These are phyloP conservation scores for Oxycera nigricornis DNA, from an alignment of 2,888 invertebrate species.

Conservation along the genomic window DNA sequence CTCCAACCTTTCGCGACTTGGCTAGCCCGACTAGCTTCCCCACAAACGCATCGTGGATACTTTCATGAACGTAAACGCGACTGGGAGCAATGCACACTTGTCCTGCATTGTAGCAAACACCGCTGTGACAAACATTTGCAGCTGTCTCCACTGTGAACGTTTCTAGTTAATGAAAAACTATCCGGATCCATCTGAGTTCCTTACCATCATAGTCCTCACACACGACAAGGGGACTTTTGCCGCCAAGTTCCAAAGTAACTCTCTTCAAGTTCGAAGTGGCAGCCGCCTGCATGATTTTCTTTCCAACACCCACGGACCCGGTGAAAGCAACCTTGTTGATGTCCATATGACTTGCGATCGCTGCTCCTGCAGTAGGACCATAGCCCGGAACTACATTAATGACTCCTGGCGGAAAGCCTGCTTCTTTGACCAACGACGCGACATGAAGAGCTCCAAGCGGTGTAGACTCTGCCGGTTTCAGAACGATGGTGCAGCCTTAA, in stretches of 20 bases:
- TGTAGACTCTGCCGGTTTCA: constrained; percentile 88
- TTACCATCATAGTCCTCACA: constrained; percentile 81
- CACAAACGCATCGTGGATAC: constrained; percentile 86
- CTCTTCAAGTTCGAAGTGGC: constrained; percentile 81
- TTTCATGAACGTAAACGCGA: constrained; percentile 86
- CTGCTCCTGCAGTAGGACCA: constrained; percentile 78
- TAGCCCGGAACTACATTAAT: constrained; percentile 77
- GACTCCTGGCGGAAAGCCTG: constrained; percentile 82
- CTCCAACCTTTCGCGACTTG: constrained; percentile 75
- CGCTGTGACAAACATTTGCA: constrained; percentile 69
- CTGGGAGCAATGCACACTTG: constrained; percentile 87
- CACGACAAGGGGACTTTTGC: constrained; percentile 86
- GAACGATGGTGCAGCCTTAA: constrained; percentile 73
- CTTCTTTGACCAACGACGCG: constrained; percentile 77
- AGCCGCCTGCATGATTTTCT: constrained; percentile 66
- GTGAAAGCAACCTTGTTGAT: constrained; percentile 83
- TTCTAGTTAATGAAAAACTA: neutral
- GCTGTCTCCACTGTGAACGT: constrained; percentile 66
- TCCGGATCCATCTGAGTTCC: constrained; percentile 45
- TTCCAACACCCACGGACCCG: constrained; percentile 71
- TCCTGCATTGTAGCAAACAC: constrained; percentile 77
- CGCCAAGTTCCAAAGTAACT: constrained; percentile 85
- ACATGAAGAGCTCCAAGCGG: constrained; percentile 79
- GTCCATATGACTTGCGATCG: constrained; percentile 72
- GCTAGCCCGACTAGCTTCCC: constrained; percentile 75